These are phyloP conservation scores for Anguilla obscura DNA, from an alignment of 2,797 vertebrate species.

Conservation along the genomic window DNA sequence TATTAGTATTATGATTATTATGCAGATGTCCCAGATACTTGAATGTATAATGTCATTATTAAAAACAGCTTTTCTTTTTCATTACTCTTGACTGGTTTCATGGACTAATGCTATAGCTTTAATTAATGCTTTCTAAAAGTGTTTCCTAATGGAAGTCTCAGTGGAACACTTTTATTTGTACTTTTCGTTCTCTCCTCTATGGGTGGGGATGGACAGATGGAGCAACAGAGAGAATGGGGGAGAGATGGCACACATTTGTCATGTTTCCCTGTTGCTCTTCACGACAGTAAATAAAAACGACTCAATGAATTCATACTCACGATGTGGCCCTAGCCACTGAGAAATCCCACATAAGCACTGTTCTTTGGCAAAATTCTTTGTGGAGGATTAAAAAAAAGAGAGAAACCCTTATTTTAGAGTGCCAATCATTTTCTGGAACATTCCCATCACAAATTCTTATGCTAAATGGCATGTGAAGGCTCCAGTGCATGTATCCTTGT, in stretches of 20 bases:
- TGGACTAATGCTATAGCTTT: constrained; percentile 64
- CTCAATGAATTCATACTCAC: constrained; percentile 20
- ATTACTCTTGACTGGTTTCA: constrained; percentile 63
- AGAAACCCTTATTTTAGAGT: background rate
- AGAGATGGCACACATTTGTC: constrained; percentile 24
- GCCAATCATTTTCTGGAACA: constrained; percentile 7
- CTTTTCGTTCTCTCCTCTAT: background rate
- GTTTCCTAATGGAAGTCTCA: constrained; percentile 53
- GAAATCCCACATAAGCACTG: constrained; percentile 1
- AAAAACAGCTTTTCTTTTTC: constrained; percentile 70
- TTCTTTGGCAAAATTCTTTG: background rate
- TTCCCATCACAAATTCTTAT: constrained; percentile 15
- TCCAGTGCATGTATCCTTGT: constrained; percentile 50
- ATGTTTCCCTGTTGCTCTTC: background rate
- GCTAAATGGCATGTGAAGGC: constrained; percentile 38
- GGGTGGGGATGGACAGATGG: constrained; percentile 29
- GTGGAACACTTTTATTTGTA: constrained; percentile 28
- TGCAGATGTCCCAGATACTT: constrained; percentile 70
- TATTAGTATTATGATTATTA: constrained; percentile 57
- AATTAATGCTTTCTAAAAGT: constrained; percentile 64
- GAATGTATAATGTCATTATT: constrained; percentile 69
- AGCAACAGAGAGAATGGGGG: constrained; percentile 35
- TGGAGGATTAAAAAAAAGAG: background rate
- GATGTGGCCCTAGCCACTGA: background rate
- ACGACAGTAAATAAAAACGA: constrained; percentile 1